Base-by-base conservation (phyloP, 2,797 vertebrate genomes). In the Knipowitschia caucasica region DNA sequence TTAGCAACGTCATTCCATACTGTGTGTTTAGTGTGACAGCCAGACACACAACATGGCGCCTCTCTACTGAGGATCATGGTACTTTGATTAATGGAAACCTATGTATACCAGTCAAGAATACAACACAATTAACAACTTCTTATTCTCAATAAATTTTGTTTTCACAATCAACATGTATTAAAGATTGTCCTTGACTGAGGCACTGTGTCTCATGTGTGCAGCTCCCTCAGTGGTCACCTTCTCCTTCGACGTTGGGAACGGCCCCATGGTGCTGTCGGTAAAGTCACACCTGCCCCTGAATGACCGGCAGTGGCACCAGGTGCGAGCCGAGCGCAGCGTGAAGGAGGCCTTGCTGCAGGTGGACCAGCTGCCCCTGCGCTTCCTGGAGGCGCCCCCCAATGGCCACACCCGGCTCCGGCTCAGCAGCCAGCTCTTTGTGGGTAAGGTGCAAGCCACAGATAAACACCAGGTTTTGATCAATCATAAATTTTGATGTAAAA, bases 291-390 rank as follows among this genome's bases (percentile, higher is more conserved):
- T 77, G n/a, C 57, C 85, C 10, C 70, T 94, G 71, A 94, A 95
- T 60, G 92, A 94, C 84, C 89, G 93, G 57, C 93, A 94, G 44
- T 95, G 93, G 93, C 93, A 95, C 74, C 91, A 90, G 0, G 27
- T 95, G 11, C 77, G 50, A 56, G 93, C 91, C 0, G 93, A 94
- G 69, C 91, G 92, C 56, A 93, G 91, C 62, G 89, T 92, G 64
- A 93, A 92, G 69, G 85, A 93, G 67, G 91, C 90, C 0, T 91
- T 89, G 5, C 77, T 86, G n/a, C 92, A 92, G 67, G 89, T 95
- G 57, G 93, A 95, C 76, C 86, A 63, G 71, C 86, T 93, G 51
- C 93, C 91, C 0, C 77, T 67, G 62, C 90, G 87, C 56, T 83
- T 88, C 53, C 67, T 81, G 30, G 84, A 90, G 57, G 86, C 86